Base-by-base conservation (phyloP, 2,888 invertebrate genomes). In the Oasisia sp. region DNA sequence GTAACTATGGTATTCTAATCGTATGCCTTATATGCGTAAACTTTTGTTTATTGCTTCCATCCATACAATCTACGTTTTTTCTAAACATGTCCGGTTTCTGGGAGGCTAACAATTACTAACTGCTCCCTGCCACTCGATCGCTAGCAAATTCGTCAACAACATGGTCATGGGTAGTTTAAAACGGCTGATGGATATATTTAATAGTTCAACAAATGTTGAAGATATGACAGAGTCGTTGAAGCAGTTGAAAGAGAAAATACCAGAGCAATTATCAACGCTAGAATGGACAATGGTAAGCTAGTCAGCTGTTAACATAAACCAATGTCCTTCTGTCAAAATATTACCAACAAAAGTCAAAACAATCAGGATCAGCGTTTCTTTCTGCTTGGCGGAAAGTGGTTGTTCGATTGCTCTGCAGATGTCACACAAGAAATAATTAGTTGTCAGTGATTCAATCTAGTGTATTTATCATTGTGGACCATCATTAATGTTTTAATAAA, bases 261-360 rank as follows among this genome's bases (percentile, higher is more conserved):
- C 91, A 32, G 91, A 91, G n/a, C 91, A 89, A 44, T 56, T 92
- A 19, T 92, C 92, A 91, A 91, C 91, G 12, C 90, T 90, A 89
- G 92, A 92, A 91, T 92, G 90, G 58, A 92, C 92, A 14, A 89
- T 92, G 92, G 92, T 92, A 74, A 91, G 92, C 56, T 74, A 74
- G 27, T 74, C 74, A 27, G n/a, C 1, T 74, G 19, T 3, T 74
- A 74, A 74, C n/a, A 74, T 27, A 74, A 74, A 56, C 38, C 38
- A 38, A 74, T 27, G 14, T n/a, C 19, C 27, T 74, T 19, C 74
- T 8, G 27, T 27, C 27, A 74, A 27, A 0, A 27, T 0, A 27
- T 27, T 74, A 50, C 50, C 50, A 14, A 50, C 50, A 9, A 50
- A 50, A 14, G 9, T 9, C 50, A 9, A 50, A 50, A 14, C 50